Evolutionary conservation across 2,888 invertebrate genomes (phyloP), one percentile per base, ranked within the genome.

Genomic region (Caenorhabditis sp.): DNA sequence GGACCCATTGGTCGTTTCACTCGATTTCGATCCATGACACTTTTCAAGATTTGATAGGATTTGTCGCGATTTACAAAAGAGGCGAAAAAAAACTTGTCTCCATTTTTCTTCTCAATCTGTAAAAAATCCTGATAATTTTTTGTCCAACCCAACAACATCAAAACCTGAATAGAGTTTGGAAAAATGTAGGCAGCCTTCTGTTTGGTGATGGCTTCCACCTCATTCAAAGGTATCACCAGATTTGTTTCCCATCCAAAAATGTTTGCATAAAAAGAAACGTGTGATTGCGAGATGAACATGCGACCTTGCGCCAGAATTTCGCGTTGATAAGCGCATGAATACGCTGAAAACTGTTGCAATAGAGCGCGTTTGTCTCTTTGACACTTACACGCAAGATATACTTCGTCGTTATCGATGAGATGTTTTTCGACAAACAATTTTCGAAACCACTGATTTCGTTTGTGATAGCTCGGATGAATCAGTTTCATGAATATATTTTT

Each of bases 281-380:
- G 95, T 89, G 94, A 94, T 90, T 95, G 95, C 0, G 96, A 94
- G 58, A 96, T 93, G 90, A 96, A 97, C 85, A 97, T 91, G 27
- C 97, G 92, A 19, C 97, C 97, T 88, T 97, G 97, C 8, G 94
- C 93, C 75, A 97, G 91, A 87, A 97, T 96, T 88, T 97, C 97
- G 88, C 94, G 93, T 89, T 97, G 97, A 53, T 96, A 91, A 10
- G 97, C 97, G 90, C 97, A 97, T 19, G 96, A 95, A 90, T 97
- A 97, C 90, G 97, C 97, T 96, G 89, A 60, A 90, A 90, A 51
- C 26, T 24, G 12, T 53, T 53, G 21, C 26, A 23, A 14, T 54
- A 21, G 26, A 23, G 54, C 54, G 14, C 19, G 10, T 3, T 19
- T 54, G 54, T n/a, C 54, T 24, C n/a, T n/a, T 24, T n/a, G n/a